phyloP scores from a whole-genome alignment of 35 echinoderm and acorn worm genomes.

The Ophiothrix spiculata region DNA sequence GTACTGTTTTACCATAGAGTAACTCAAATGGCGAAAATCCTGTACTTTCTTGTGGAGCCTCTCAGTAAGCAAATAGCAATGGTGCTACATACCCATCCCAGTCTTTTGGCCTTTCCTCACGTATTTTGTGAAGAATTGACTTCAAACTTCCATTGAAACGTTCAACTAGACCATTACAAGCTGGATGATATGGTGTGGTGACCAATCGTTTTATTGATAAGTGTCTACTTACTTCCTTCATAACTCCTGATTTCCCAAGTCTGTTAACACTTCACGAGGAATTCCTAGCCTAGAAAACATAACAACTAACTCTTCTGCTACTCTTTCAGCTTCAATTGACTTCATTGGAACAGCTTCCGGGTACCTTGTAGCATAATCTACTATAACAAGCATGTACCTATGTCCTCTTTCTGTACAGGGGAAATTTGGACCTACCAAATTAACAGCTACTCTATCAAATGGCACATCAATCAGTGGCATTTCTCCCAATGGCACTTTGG shows the following conservation, averaged over 20 bases:
- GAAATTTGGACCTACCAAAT: slow-evolving; percentile 21
- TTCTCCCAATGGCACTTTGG: slow-evolving; percentile 17
- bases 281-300: neutral
- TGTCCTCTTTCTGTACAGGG: slow-evolving; percentile 30
- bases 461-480: slow-evolving; percentile 42
- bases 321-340: neutral
- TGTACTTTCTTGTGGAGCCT: neutral
- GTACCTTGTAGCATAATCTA: neutral
- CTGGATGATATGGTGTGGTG: neutral
- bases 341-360: neutral
- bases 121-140: neutral
- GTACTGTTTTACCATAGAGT: neutral
- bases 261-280: neutral
- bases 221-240: neutral
- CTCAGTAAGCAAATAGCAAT: neutral
- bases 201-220: neutral
- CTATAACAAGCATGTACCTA: neutral
- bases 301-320: neutral
- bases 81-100: neutral
- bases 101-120: neutral
- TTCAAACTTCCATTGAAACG: neutral
- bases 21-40: neutral
- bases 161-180: neutral
- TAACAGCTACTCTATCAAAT: slow-evolving; percentile 36
- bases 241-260: neutral